Base-by-base conservation (phyloP, 2,888 invertebrate genomes). In the Exocentrus adspersus region DNA sequence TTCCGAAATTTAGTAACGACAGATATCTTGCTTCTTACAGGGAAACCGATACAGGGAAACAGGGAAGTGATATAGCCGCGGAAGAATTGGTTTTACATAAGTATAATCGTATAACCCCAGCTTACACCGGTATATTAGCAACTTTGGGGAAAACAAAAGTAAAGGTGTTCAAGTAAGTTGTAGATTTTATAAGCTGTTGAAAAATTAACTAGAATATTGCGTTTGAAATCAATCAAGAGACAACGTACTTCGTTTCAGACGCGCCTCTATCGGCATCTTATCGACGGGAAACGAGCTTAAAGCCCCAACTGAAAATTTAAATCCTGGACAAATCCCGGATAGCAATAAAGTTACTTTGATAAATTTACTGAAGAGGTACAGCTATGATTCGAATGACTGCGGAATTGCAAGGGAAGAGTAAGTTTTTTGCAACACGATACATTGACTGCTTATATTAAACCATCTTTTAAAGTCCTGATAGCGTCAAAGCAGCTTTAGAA, bases 271-370 rank as follows among this genome's bases (percentile, higher is more conserved):
- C 61, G 95, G 92, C 48, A 86, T 99, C 43, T 82, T 98, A 74
- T 98, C 98, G 0, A 98, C 98, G 1, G 98, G 98, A 46, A 95
- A 96, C 81, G 98, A 98, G 85, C 82, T 97, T 7, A 87, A 92
- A 73, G 67, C 71, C 45, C 88, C 89, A 64, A 90, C 90, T 0
- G 87, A 86, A 0, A 85, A 87, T 51, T 80, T 89, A 32, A 84
- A 83, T 64, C 87, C 89, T 0, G 94, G 95, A 0, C 91, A 92
- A 79, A 93, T 99, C 59, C 88, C 93, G 67, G 99, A 99, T 82
- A 94, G 95, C 54, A 99, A 99, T 83, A 91, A 93, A 78, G 90
- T 92, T 5, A 93, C 94, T 81, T 82, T 99, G 24, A 84, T 90
- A 65, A 86, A 90, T 56, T 83, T 97, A 58, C 83, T 98, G 14